Percentiles rank a stretch among this genome's conserved stretches.
These are phyloP conservation scores for Condylura cristata DNA, from an alignment of 2,113 vertebrate species.

Conservation along the genomic window DNA sequence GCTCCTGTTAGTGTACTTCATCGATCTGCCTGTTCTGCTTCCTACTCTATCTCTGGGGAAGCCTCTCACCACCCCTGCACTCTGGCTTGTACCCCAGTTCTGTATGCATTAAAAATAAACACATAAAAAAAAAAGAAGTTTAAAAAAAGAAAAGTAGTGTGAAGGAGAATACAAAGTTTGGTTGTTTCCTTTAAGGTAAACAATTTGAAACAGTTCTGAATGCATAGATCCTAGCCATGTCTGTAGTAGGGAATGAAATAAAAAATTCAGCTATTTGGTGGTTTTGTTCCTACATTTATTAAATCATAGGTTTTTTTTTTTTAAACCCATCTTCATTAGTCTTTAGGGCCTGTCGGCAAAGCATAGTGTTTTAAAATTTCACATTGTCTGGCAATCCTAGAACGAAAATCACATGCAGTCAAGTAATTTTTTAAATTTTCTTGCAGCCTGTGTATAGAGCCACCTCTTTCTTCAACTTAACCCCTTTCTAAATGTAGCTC, in stretches of 20 bases:
- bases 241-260: neutral
- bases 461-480: too few relatives aligned
- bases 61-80: too few relatives aligned
- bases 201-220: slow-evolving; percentile 30
- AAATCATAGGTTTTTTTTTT: neutral
- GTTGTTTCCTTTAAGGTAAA: slow-evolving; percentile 23
- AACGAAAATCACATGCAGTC: neutral
- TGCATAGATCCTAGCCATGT: neutral
- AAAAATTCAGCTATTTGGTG: neutral
- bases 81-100: too few relatives aligned
- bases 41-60: too few relatives aligned
- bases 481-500: too few relatives aligned
- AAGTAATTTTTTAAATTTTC: neutral
- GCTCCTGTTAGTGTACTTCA: too few relatives aligned
- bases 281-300: slow-evolving; percentile 5
- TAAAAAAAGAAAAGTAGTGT: neutral
- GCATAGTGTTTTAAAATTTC: neutral
- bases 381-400: neutral
- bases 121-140: too few relatives aligned
- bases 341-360: slow-evolving; percentile 14
- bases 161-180: neutral
- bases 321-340: neutral
- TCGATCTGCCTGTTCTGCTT: too few relatives aligned
- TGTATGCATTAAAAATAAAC: too few relatives aligned
- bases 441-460: too few relatives aligned